Base-by-base conservation (phyloP, 2,888 invertebrate species). In the Metopia argyrocephala region DNA sequence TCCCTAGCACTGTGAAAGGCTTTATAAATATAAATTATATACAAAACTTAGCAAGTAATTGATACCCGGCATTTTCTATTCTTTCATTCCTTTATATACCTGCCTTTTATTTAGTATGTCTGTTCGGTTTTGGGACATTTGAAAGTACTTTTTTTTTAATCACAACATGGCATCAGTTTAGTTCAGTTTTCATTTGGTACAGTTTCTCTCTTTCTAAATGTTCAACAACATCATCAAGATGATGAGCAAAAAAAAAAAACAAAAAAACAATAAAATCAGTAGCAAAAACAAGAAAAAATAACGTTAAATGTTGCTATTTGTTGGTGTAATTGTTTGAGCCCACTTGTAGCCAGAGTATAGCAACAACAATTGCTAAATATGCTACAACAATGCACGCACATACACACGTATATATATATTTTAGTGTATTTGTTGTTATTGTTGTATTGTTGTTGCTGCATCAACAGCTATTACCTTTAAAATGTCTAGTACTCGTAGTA, bases 281-380 rank as follows among this genome's bases (percentile, higher is more conserved):
- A 73, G 31, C 52, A 66, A 75, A 66, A 45, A 76, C 50, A 73
- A 48, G 6, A n/a, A 5, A 31, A 50, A 61, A 68, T 61, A 59
- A 70, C n/a, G 23, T 54, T 70, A 38, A 38, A 28, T 57, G 20
- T 21, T 56, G 23, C 25, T 59, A 59, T 76, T 78, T 76, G 79
- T 73, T 71, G 62, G 71, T 76, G 79, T 68, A 73, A 80, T 80
- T 76, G 76, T 73, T 80, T 71, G 76, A 71, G 76, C 73, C 80
- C 52, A 80, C 73, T 80, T 80, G 76, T 64, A 73, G 64, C 45
- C 48, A 76, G 23, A 61, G n/a, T 46, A 56, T 61, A 68, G 54
- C 57, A 74, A 50, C 45, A 61, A 25, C 50, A 61, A 48, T 18
- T 18, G n/a, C 48, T 18, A 15, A 15, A 54, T 38, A 45, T 54